Evolutionary conservation across 2,113 vertebrate species (phyloP).

Genomic region (Colossoma macropomum): DNA sequence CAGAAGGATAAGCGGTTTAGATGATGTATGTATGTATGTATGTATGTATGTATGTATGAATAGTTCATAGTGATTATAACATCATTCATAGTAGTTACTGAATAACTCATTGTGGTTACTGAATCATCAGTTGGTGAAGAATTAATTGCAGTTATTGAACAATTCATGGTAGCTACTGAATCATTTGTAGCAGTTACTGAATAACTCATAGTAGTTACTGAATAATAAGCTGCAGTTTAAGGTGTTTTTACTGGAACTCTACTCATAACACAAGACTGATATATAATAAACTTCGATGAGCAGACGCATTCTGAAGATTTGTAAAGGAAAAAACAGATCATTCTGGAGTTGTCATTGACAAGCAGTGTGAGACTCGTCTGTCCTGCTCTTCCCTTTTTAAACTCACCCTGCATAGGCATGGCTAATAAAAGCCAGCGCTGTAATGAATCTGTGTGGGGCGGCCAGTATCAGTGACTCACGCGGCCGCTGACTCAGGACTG

Average conservation of each 20-base stretch:
- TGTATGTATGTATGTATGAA: too few relatives aligned
- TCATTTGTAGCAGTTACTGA: not conserved
- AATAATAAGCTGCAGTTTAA: not conserved
- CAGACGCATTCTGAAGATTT: too few relatives aligned
- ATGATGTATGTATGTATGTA: too few relatives aligned
- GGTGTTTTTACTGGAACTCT: too few relatives aligned
- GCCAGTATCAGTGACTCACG: constrained; percentile 8
- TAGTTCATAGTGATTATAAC: too few relatives aligned
- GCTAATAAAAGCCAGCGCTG: constrained; percentile 12
- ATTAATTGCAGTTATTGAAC: not conserved
- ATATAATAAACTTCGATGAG: too few relatives aligned
- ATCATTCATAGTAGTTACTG: not conserved
- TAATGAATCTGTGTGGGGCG: not conserved
- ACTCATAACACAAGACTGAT: too few relatives aligned
- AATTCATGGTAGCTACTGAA: not conserved
- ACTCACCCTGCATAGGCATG: not conserved
- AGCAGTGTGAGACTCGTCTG: too few relatives aligned
- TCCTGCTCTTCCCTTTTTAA: not conserved
- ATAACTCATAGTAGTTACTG: not conserved
- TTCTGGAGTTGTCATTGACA: not conserved
- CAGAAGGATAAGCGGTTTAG: too few relatives aligned
- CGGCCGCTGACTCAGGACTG: constrained; percentile 18
- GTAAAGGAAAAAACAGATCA: too few relatives aligned
- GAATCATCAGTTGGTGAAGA: not conserved
- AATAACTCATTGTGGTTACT: not conserved